A percentile compares a stretch with the other conserved stretches of the same genome.
These are phyloP conservation scores for Castor canadensis DNA, from an alignment of 2,113 vertebrate species.

Conservation along the genomic window DNA sequence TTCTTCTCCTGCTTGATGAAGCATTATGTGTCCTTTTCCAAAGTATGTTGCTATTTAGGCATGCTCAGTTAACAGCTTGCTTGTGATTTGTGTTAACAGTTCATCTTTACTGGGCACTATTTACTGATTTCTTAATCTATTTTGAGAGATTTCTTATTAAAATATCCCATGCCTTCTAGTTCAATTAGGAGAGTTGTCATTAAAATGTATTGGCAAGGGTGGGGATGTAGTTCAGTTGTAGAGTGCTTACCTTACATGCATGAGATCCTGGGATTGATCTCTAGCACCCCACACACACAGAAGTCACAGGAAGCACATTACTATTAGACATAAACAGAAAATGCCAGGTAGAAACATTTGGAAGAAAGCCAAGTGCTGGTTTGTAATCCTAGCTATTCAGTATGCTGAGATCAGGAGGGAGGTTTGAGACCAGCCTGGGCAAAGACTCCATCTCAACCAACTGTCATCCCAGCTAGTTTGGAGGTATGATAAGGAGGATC, in stretches of 20 bases:
- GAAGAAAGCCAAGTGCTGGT: no score
- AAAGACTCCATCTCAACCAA: no score
- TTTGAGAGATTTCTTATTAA: constrained; percentile 19
- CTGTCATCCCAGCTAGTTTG: no score
- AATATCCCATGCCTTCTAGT: constrained; percentile 29
- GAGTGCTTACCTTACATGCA: background rate
- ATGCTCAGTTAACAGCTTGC: constrained; percentile 79
- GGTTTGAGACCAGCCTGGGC: no score
- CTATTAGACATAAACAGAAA: constrained; percentile 29
- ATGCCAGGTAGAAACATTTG: background rate
- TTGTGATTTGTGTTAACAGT: constrained; percentile 34
- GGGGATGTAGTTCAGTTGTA: background rate
- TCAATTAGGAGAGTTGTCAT: constrained; percentile 25
- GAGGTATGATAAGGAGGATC: no score
- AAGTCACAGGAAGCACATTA: background rate
- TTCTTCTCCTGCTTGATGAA: constrained; percentile 40
- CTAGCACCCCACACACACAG: no score
- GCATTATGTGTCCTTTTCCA: constrained; percentile 32
- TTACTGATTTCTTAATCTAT: constrained; percentile 70
- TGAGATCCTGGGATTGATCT: background rate
- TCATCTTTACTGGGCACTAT: background rate
- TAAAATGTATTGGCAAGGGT: constrained; percentile 9
- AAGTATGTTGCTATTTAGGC: constrained; percentile 50
- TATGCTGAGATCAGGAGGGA: no score
- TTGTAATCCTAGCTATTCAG: no score